Evolutionary conservation across 2,113 vertebrate species (phyloP), one percentile per base, ranked within the genome.

Genomic region (Indicator maculatus): DNA sequence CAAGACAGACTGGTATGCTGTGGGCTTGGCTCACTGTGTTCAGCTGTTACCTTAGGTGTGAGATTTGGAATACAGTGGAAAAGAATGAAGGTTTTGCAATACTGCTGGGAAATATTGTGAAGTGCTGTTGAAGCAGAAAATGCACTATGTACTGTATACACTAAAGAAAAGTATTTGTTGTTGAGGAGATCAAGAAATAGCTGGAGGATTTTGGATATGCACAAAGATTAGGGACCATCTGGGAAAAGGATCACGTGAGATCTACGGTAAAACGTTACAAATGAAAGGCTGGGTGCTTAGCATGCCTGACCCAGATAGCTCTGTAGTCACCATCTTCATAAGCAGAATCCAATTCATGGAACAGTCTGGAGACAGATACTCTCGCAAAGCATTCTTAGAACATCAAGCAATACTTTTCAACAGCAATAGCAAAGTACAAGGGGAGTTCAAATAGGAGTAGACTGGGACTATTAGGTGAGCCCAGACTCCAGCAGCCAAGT

Each of bases 151-250:
- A 73, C 38, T 58, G 14, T 56, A 44, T 27, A 39, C 23, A n/a
- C 31, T 30, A 27, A 78, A 55, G 71, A 61, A 81, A 92, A 84
- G 73, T 89, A 72, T 31, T 73, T 69, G 30, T 75, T 16, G 16
- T 47, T 82, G 78, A 67, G 56, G 74, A 86, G 80, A 85, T 64
- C 83, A 85, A 92, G 86, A 90, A 87, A 94, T 90, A 90, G 92
- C 86, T 73, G 89, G 70, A 90, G 88, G 88, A 95, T 95, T 96
- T 96, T 69, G 67, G 59, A 36, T 76, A 75, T 71, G 31, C 85
- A 71, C 19, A 86, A 90, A 92, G 95, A 95, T 96, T 93, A 96
- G 79, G 64, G 61, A 83, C 96, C 91, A 95, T 97, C 90, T 97
- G 96, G 92, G 87, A 91, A 95, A 96, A 80, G 61, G 80, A 94